Percentiles rank a stretch among this genome's conserved stretches.
Conservation (phyloP, 2,888 invertebrate species). For the Rhimphoctona megacephalus region DNA sequence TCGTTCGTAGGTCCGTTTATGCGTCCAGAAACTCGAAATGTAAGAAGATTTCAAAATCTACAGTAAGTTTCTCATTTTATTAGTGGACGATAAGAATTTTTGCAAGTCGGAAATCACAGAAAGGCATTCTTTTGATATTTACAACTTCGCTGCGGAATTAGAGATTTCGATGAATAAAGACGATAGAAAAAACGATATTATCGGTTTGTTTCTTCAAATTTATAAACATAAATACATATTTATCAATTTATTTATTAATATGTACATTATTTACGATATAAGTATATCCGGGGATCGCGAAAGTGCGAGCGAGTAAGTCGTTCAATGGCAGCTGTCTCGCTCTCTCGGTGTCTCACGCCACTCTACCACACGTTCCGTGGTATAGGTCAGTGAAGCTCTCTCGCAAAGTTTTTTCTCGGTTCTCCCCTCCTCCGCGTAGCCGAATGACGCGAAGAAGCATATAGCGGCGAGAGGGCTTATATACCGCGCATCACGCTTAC, state of each 20-base stretch:
- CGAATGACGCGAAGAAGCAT: slow-evolving; percentile 36
- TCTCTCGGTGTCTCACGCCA: slow-evolving; percentile 70
- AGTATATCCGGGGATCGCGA: slow-evolving; percentile 26
- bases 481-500: slow-evolving; percentile 3
- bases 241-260: background rate
- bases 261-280: background rate
- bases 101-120: background rate
- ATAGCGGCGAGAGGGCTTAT: background rate
- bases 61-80: background rate
- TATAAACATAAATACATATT: background rate
- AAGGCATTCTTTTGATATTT: background rate
- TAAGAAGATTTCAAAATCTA: background rate
- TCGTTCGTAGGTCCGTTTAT: background rate
- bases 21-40: background rate
- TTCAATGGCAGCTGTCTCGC: slow-evolving; percentile 62
- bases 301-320: slow-evolving; percentile 32
- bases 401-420: slow-evolving; percentile 67
- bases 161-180: background rate
- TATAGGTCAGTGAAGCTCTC: slow-evolving; percentile 83
- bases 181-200: background rate
- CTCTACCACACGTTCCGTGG: slow-evolving; percentile 76
- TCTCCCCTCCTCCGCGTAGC: slow-evolving; percentile 6
- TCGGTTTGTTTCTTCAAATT: background rate
- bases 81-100: background rate
- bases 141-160: background rate